Percentiles rank a stretch among this genome's conserved stretches.
Conservation (phyloP, 2,888 invertebrate genomes). For the Troides helena region DNA sequence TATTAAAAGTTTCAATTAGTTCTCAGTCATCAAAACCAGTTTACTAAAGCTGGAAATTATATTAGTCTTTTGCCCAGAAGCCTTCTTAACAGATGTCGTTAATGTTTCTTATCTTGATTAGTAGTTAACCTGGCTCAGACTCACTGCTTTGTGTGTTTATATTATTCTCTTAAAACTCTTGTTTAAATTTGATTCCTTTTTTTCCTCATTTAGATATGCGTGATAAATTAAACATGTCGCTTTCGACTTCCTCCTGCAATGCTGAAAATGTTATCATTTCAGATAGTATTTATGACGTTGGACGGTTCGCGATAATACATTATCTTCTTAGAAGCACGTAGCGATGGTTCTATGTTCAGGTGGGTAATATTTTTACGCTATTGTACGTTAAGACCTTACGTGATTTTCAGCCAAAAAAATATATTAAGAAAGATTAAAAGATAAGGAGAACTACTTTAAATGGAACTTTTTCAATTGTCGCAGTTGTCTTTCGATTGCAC, state of each 20-base stretch:
- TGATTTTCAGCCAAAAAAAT: slow-evolving; percentile 30
- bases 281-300: slow-evolving; percentile 62
- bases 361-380: slow-evolving; percentile 30
- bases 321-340: slow-evolving; percentile 51
- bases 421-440: slow-evolving; percentile 22
- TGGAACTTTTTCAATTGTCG: background rate
- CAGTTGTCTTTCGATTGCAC: too few relatives aligned
- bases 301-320: slow-evolving; percentile 49
- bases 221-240: slow-evolving; percentile 57
- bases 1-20: background rate
- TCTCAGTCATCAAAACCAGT: background rate
- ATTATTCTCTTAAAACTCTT: background rate
- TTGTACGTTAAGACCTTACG: slow-evolving; percentile 31
- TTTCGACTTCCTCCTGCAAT: slow-evolving; percentile 47
- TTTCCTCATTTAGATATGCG: background rate
- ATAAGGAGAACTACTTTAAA: slow-evolving; percentile 9
- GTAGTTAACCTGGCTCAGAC: background rate
- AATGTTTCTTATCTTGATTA: background rate
- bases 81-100: background rate
- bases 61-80: background rate
- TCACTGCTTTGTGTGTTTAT: background rate
- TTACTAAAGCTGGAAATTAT: too few relatives aligned
- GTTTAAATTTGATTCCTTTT: background rate
- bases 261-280: slow-evolving; percentile 61
- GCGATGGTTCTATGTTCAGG: slow-evolving; percentile 33